Evolutionary conservation across 2,888 invertebrate species (phyloP), one percentile per base, ranked within the genome.

Genomic region (Sphecodes monilicornis): DNA sequence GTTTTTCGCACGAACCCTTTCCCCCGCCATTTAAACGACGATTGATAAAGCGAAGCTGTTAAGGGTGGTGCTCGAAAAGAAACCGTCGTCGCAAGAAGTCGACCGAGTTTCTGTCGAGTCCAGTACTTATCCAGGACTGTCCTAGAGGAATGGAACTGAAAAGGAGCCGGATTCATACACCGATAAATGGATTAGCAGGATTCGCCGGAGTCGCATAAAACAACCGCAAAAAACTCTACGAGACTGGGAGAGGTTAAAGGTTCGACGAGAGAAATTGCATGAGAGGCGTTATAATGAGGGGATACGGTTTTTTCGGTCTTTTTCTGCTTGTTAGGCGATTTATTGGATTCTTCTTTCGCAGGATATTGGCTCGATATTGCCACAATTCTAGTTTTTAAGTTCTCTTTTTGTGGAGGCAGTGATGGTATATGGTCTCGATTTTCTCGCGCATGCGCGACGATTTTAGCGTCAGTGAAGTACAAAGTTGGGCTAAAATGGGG

Each of bases 171-270:
- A 36, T 79, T 79, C n/a, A 78, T 78, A 78, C 81, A 78, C 85
- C 86, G 89, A 91, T 93, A 93, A 93, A 93, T 93, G 92, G 92
- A 93, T 93, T 93, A 93, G 90, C 89, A 88, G 90, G 90, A 89
- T 90, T 85, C 88, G 86, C 84, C 80, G 80, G 82, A 76, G 76
- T 88, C 85, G 88, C 87, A 82, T 80, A 86, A 89, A 90, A 66
- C 72, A 84, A 76, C 41, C 29, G 43, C 13, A 13, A 54, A 78
- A 36, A 41, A 60, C 26, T 22, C 50, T 36, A 5, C 11, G 22
- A 11, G 54, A 54, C 22, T 5, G 13, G 43, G 41, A 16, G 75
- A n/a, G 57, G 46, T 32, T 70, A 68, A 70, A 66, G 71, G 32
- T 68, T 70, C 69, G n/a, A 46, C 10, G 32, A n/a, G 50, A 29